Conservation (phyloP, 2,888 invertebrate genomes). For the Stictocephala bisonia region DNA sequence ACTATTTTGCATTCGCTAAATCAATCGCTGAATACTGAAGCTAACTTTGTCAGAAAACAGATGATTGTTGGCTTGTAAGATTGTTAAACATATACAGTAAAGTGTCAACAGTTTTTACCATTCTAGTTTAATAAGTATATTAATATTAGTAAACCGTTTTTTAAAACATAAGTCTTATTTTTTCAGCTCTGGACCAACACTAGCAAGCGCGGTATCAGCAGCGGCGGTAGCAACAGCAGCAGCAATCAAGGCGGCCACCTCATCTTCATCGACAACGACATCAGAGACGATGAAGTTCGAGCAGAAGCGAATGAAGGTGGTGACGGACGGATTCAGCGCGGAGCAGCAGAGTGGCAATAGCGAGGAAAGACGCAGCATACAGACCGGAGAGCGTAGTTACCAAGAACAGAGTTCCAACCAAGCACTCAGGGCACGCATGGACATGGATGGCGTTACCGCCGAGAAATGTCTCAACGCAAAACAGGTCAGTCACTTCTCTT, state of each 20-base stretch:
- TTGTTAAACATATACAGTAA: no score
- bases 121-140: no score
- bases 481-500: conserved; percentile 72
- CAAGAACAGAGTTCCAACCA: conserved; percentile 71
- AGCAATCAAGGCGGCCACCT: conserved; percentile 16
- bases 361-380: conserved; percentile 78
- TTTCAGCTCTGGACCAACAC: no score
- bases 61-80: no score
- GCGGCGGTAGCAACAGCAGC: no score
- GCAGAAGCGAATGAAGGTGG: conserved; percentile 83
- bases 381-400: conserved; percentile 71
- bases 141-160: no score
- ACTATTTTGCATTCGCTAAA: no score
- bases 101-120: no score
- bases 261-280: conserved; percentile 25
- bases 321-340: conserved; percentile 85
- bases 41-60: no score
- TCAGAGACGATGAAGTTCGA: conserved; percentile 75
- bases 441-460: conserved; percentile 86
- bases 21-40: no score
- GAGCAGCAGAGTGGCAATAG: conserved; percentile 79
- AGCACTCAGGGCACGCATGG: conserved; percentile 81
- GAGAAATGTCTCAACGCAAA: conserved; percentile 86
- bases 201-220: no score
- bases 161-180: no score